These are phyloP conservation scores for Phycodurus eques DNA, from an alignment of 2,113 vertebrate species.

Conservation along the genomic window DNA sequence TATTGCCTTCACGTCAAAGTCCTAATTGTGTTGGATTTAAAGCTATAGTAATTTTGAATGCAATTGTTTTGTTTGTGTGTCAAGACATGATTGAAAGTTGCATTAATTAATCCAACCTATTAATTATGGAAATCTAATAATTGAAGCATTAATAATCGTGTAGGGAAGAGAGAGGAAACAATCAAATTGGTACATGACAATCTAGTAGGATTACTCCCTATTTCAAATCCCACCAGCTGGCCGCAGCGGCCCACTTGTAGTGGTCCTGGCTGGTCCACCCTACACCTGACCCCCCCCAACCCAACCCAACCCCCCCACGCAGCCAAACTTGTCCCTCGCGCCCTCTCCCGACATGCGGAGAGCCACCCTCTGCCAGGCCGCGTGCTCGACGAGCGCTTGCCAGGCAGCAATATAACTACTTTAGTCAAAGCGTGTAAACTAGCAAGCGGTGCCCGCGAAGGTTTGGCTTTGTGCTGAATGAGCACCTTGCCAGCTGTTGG, in stretches of 20 bases:
- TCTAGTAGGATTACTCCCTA: no score
- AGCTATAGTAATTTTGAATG: not conserved
- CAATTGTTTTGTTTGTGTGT: not conserved
- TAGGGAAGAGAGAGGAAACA: not conserved
- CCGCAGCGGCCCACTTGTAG: constrained; percentile 33
- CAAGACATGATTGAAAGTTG: not conserved
- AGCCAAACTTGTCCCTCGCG: constrained; percentile 24
- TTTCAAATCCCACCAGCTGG: constrained; percentile 66
- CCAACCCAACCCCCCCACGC: constrained; percentile 45
- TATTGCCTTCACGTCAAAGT: no score
- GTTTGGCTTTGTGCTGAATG: constrained; percentile 48
- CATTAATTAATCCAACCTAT: not conserved
- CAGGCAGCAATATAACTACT: constrained; percentile 52
- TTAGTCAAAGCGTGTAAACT: constrained; percentile 28
- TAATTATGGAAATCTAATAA: no score
- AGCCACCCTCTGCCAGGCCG: constrained; percentile 55
- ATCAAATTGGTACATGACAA: not conserved
- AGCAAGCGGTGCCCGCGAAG: constrained; percentile 23
- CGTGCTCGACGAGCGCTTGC: constrained; percentile 49
- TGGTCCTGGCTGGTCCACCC: constrained; percentile 59
- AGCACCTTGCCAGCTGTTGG: constrained; percentile 63
- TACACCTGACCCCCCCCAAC: constrained; percentile 22
- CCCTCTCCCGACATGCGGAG: constrained; percentile 35
- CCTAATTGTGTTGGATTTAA: not conserved
- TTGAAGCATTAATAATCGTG: no score